These are phyloP conservation scores for Drosophila gaucha DNA, from an alignment of 2,888 invertebrate species.

Conservation along the genomic window DNA sequence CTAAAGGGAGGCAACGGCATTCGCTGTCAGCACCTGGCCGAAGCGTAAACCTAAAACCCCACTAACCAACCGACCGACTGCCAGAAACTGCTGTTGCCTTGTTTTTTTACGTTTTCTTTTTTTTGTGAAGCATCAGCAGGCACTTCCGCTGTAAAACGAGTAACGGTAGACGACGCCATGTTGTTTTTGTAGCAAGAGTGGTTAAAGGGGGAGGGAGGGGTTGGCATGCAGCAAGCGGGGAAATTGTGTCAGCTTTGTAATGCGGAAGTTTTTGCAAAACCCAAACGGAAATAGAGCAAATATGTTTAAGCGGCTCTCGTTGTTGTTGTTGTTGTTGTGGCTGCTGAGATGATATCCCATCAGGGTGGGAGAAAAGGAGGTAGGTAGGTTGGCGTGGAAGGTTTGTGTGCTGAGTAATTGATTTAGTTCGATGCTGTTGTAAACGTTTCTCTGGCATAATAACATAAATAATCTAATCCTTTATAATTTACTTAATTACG, in stretches of 20 bases:
- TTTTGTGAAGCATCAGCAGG: constrained; percentile 57
- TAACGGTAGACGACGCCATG: constrained; percentile 42
- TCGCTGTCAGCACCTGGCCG: constrained; percentile 38
- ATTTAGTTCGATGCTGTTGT: constrained; percentile 41
- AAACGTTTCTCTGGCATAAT: constrained; percentile 18
- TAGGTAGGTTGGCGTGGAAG: not conserved
- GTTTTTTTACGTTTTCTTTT: constrained; percentile 23
- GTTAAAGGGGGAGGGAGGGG: not conserved
- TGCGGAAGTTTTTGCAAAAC: constrained; percentile 79
- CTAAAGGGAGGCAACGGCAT: constrained; percentile 12
- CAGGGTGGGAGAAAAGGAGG: not conserved
- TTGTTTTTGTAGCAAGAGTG: constrained; percentile 38
- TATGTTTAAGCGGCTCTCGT: constrained; percentile 71
- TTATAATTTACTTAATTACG: not conserved
- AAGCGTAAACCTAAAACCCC: constrained; percentile 27
- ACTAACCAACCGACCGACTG: constrained; percentile 2
- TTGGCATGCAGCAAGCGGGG: constrained; percentile 36
- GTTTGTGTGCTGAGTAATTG: constrained; percentile 43
- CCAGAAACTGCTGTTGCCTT: constrained; percentile 46
- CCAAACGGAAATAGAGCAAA: constrained; percentile 79
- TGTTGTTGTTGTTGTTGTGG: constrained; percentile 37
- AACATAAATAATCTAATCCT: not conserved
- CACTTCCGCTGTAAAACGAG: constrained; percentile 73
- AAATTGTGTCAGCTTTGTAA: constrained; percentile 80
- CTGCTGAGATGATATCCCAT: constrained; percentile 29